Conservation (phyloP, 2,113 vertebrate species). For the Cacatua alba region DNA sequence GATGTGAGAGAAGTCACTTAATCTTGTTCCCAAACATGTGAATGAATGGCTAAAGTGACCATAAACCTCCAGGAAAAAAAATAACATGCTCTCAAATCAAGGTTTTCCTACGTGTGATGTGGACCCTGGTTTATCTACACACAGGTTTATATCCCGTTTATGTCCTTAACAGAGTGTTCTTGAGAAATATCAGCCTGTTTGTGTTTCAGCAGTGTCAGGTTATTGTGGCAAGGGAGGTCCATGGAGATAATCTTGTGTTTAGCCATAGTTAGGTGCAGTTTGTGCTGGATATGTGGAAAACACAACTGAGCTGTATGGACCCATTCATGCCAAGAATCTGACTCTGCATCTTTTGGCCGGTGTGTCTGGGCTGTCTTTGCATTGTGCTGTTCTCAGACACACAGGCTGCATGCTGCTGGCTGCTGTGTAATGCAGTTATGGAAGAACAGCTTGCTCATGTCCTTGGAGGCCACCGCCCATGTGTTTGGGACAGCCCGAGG, state of each 20-base stretch:
- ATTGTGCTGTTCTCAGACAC: not conserved
- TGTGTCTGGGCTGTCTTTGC: not conserved
- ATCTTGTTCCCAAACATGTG: not conserved
- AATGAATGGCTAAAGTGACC: not conserved
- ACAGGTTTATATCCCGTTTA: not conserved
- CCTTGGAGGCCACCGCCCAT: not conserved
- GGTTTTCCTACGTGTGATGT: not conserved
- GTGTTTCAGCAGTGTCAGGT: not conserved
- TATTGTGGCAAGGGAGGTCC: not conserved
- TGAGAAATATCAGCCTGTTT: not conserved
- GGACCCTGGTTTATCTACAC: not conserved
- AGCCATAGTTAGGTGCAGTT: not conserved
- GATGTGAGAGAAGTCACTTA: not conserved
- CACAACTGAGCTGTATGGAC: not conserved
- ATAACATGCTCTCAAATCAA: accelerated
- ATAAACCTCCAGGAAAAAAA: not conserved
- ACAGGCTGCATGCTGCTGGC: not conserved
- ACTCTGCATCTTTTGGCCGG: not conserved
- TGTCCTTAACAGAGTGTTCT: not conserved
- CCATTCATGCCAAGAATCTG: not conserved
- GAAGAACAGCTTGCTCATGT: not conserved
- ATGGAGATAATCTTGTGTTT: not conserved
- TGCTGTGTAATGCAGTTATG: not conserved
- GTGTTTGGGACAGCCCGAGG: not conserved
- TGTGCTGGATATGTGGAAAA: not conserved